These are phyloP conservation scores for Sturnus vulgaris DNA, from an alignment of 2,113 vertebrate species.

Conservation along the genomic window DNA sequence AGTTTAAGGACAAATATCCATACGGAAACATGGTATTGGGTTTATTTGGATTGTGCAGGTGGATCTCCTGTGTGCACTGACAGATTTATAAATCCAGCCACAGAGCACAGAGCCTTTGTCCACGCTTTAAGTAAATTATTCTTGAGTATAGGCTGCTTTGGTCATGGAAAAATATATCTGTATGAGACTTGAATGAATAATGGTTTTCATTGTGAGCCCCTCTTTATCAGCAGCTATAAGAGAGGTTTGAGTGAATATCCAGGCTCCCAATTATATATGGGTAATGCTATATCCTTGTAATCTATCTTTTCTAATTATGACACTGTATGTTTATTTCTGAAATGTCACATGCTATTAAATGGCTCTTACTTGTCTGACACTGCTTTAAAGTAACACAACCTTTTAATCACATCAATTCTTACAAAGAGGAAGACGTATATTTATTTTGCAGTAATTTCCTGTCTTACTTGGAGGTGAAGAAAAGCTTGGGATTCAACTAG, in stretches of 20 bases:
- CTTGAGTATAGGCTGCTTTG: neutral
- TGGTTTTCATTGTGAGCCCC: neutral
- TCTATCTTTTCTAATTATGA: neutral
- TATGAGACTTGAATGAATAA: neutral
- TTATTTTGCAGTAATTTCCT: neutral
- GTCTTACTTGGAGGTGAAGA: neutral
- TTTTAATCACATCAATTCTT: neutral
- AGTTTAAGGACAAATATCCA: neutral
- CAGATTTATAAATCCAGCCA: neutral
- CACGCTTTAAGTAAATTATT: neutral
- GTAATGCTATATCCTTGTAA: neutral
- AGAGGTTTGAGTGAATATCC: neutral
- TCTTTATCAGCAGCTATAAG: neutral
- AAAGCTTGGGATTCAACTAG: neutral
- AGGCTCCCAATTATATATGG: neutral
- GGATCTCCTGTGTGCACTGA: neutral
- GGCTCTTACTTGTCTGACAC: neutral
- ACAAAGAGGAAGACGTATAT: neutral
- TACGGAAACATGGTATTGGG: accelerated
- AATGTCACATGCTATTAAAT: neutral
- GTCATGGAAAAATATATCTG: constrained; percentile 21
- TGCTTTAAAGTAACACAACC: neutral
- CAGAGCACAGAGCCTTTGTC: neutral
- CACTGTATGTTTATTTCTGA: neutral
- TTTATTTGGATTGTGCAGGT: constrained; percentile 1